These are phyloP conservation scores for Stenichneumon culpator DNA, from an alignment of 2,888 invertebrate genomes.

Conservation along the genomic window DNA sequence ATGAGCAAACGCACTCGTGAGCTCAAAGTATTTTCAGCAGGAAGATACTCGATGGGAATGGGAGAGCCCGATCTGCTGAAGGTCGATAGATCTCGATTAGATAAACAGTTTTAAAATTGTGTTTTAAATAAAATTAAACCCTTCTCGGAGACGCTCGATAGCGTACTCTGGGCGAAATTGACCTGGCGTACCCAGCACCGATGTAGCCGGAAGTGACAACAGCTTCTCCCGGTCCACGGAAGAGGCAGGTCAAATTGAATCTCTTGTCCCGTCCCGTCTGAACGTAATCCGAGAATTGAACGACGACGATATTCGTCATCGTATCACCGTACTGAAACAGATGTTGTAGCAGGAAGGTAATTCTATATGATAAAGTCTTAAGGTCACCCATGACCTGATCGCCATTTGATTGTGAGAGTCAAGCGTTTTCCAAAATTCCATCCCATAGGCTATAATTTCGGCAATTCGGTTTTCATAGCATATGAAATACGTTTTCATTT, in stretches of 20 bases:
- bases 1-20: slow-evolving; percentile 95
- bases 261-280: slow-evolving; percentile 96
- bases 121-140: slow-evolving; percentile 33
- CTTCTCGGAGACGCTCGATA: neutral
- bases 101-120: neutral
- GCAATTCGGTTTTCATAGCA: too few species aligned
- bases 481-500: too few species aligned
- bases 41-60: slow-evolving; percentile 96
- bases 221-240: slow-evolving; percentile 96
- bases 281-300: slow-evolving; percentile 97
- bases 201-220: slow-evolving; percentile 97
- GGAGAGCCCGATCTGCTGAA: slow-evolving; percentile 93
- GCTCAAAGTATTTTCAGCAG: slow-evolving; percentile 96
- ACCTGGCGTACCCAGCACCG: slow-evolving; percentile 91
- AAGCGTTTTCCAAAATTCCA: too few species aligned
- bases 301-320: slow-evolving; percentile 97
- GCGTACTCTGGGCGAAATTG: slow-evolving; percentile 49
- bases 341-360: neutral
- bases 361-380: neutral
- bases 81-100: slow-evolving; percentile 43
- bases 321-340: slow-evolving; percentile 93
- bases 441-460: too few species aligned
- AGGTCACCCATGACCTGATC: too few species aligned
- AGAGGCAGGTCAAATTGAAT: slow-evolving; percentile 96
- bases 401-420: too few species aligned